Conservation (phyloP, 2,888 invertebrate species). For the Drosophila greeni region DNA sequence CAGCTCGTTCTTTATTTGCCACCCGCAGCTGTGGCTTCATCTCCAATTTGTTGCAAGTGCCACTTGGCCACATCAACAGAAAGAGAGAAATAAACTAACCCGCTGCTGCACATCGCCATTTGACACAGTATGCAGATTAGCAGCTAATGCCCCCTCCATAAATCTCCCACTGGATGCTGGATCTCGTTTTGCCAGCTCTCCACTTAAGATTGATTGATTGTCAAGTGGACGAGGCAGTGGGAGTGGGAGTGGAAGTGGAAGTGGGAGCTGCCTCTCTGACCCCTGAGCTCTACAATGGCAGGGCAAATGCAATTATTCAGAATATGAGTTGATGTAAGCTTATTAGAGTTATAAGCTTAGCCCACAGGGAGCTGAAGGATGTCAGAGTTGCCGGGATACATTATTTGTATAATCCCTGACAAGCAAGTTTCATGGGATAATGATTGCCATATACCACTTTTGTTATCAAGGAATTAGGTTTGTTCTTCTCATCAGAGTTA, state of each 20-base stretch:
- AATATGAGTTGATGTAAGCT: slow-evolving; percentile 40
- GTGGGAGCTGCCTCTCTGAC: slow-evolving; percentile 3
- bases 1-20: slow-evolving; percentile 34
- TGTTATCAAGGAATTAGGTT: not conserved
- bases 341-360: slow-evolving; percentile 40
- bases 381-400: slow-evolving; percentile 9
- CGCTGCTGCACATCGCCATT: slow-evolving; percentile 48
- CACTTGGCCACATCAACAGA: slow-evolving; percentile 47
- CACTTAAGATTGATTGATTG: slow-evolving; percentile 70
- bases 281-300: slow-evolving; percentile 20
- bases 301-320: slow-evolving; percentile 41
- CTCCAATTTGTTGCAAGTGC: slow-evolving; percentile 66
- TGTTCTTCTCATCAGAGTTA: not conserved
- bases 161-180: slow-evolving; percentile 12
- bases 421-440: slow-evolving; percentile 3
- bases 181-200: slow-evolving; percentile 24
- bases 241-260: not conserved
- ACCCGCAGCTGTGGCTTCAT: slow-evolving; percentile 56
- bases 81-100: slow-evolving; percentile 32
- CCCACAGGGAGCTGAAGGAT: slow-evolving; percentile 7
- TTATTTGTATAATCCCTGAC: slow-evolving; percentile 10
- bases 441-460: not conserved
- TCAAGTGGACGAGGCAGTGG: slow-evolving; percentile 45
- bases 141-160: slow-evolving; percentile 54
- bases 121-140: slow-evolving; percentile 73